A percentile compares a stretch with the other conserved stretches of the same genome.
phyloP scores from a whole-genome alignment of 2,888 invertebrate species.

The Branchellion lobata region DNA sequence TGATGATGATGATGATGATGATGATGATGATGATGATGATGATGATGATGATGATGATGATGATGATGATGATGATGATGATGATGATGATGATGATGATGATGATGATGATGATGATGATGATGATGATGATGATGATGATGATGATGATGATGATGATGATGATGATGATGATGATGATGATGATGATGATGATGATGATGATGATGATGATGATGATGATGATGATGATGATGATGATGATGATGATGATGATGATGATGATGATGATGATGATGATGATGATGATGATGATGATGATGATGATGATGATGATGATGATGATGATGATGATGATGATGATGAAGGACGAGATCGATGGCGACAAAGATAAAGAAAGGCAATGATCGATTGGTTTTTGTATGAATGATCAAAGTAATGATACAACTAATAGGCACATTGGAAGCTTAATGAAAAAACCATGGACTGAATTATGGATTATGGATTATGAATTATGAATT shows the following conservation, averaged over 20 bases:
- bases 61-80: not conserved
- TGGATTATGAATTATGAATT: no score
- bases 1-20: not conserved
- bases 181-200: not conserved
- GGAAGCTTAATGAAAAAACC: no score
- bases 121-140: not conserved
- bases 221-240: not conserved
- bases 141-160: not conserved
- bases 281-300: conserved; percentile 24
- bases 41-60: not conserved
- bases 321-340: conserved; percentile 28
- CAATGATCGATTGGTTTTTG: not conserved
- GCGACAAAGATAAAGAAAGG: not conserved
- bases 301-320: conserved; percentile 25
- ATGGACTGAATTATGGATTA: no score
- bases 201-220: not conserved
- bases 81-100: not conserved
- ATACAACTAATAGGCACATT: conserved; percentile 22
- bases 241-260: not conserved
- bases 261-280: not conserved
- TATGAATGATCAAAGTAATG: not conserved
- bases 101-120: not conserved
- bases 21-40: not conserved
- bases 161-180: not conserved
- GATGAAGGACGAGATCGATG: not conserved